Percentiles rank a stretch among this genome's conserved stretches.
Evolutionary conservation across 1,140 invertebrate genomes (phyloP).

Genomic region (Lordiphosa clarofinis): DNA sequence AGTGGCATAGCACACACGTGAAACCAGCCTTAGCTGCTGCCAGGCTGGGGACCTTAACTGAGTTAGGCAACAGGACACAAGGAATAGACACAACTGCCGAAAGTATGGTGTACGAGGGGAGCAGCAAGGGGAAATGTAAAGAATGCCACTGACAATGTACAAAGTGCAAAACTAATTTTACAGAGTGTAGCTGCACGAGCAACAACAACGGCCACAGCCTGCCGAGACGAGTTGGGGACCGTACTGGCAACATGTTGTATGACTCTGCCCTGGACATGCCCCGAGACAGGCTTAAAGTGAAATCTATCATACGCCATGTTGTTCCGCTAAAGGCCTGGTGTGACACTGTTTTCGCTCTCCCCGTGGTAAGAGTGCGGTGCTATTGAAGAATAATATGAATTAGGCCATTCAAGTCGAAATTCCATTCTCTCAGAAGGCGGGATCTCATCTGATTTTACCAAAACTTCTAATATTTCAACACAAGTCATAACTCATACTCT

Average conservation of each 20-base stretch:
- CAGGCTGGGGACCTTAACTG: conserved; percentile 29
- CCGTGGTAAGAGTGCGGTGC: too few species aligned
- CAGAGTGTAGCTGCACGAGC: conserved; percentile 58
- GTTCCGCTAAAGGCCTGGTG: conserved; percentile 11
- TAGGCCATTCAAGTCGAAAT: conserved; percentile 25
- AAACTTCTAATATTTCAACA: too few species aligned
- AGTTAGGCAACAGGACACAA: conserved; percentile 25
- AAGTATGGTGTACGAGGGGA: conserved; percentile 4
- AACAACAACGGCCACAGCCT: conserved; percentile 11
- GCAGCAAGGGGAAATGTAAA: conserved; percentile 64
- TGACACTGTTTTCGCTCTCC: conserved; percentile 3
- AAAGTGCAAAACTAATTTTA: conserved; percentile 78
- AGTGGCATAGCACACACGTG: conserved; percentile 36
- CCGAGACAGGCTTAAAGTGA: conserved; percentile 37
- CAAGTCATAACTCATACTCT: too few species aligned
- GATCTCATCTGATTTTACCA: too few species aligned
- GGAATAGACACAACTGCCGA: conserved; percentile 29
- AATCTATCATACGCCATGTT: conserved; percentile 67
- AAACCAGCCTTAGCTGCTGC: conserved; percentile 19
- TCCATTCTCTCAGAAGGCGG: too few species aligned
- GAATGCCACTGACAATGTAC: conserved; percentile 78
- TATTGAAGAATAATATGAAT: conserved; percentile 8
- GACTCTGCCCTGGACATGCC: conserved; percentile 18
- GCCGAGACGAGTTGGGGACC: conserved; percentile 25
- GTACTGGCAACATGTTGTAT: conserved; percentile 49